Evolutionary conservation across 2,113 vertebrate species (phyloP).

Genomic region (Melanocharis versteri): DNA sequence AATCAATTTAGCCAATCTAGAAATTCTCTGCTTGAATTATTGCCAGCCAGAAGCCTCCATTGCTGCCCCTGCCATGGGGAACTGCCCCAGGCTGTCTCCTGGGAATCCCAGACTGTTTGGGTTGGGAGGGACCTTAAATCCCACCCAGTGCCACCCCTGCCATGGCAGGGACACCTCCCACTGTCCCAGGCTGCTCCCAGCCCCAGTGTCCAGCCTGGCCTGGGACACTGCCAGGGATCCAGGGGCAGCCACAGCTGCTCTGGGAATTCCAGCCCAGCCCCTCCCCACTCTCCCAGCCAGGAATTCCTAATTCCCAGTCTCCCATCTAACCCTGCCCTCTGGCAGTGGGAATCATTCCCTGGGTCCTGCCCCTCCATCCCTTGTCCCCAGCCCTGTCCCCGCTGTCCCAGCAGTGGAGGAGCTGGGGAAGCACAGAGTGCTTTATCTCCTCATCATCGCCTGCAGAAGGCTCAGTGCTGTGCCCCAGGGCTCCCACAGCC

Average conservation of each 20-base stretch:
- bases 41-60: background rate
- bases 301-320: background rate
- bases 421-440: accelerated
- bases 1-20: background rate
- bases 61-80: background rate
- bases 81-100: background rate
- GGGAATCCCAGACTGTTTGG: background rate
- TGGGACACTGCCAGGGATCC: background rate
- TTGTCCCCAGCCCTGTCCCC: background rate
- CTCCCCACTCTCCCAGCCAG: background rate
- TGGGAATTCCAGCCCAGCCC: background rate
- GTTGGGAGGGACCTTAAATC: accelerated
- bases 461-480: accelerated
- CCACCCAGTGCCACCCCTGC: background rate
- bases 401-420: accelerated
- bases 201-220: background rate
- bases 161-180: background rate
- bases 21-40: background rate
- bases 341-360: background rate
- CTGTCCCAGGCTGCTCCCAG: background rate
- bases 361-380: background rate
- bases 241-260: background rate
- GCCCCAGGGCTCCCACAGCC: accelerated
- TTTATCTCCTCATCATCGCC: accelerated
- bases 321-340: background rate